A percentile compares a stretch with the other conserved stretches of the same genome.
These are phyloP conservation scores for Liolophura sinensis DNA, from an alignment of 1,140 invertebrate genomes.

Conservation along the genomic window DNA sequence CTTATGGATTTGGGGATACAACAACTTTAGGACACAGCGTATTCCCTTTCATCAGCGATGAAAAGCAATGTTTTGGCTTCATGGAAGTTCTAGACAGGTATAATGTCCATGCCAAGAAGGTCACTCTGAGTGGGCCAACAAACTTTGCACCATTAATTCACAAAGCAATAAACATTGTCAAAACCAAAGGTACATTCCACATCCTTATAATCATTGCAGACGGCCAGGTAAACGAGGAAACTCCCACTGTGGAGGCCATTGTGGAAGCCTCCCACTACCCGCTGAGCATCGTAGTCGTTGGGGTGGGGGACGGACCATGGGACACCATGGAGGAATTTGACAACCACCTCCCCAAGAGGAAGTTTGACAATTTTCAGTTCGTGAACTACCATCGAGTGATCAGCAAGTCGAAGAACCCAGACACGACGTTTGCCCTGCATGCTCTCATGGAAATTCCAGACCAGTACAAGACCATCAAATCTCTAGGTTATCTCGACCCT, in stretches of 20 bases:
- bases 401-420: slow-evolving; percentile 58
- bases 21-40: slow-evolving; percentile 56
- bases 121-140: slow-evolving; percentile 22
- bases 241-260: slow-evolving; percentile 60
- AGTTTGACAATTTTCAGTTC: slow-evolving; percentile 67
- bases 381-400: slow-evolving; percentile 62
- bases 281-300: slow-evolving; percentile 65
- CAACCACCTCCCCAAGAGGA: slow-evolving; percentile 60
- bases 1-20: slow-evolving; percentile 62
- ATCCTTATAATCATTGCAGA: slow-evolving; percentile 64
- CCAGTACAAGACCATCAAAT: slow-evolving; percentile 63
- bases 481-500: slow-evolving; percentile 44
- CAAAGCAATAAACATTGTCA: slow-evolving; percentile 14
- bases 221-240: slow-evolving; percentile 63
- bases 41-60: slow-evolving; percentile 54
- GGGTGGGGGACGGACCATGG: slow-evolving; percentile 66
- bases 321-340: slow-evolving; percentile 64
- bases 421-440: slow-evolving; percentile 61
- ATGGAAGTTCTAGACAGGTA: slow-evolving; percentile 55
- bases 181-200: slow-evolving; percentile 57
- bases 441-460: slow-evolving; percentile 64
- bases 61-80: slow-evolving; percentile 54
- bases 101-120: slow-evolving; percentile 21
- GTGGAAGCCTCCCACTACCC: slow-evolving; percentile 63
- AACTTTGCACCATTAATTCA: slow-evolving; percentile 13